Evolutionary conservation across 2,113 vertebrate species (phyloP).

Genomic region (Dicentrarchus labrax): DNA sequence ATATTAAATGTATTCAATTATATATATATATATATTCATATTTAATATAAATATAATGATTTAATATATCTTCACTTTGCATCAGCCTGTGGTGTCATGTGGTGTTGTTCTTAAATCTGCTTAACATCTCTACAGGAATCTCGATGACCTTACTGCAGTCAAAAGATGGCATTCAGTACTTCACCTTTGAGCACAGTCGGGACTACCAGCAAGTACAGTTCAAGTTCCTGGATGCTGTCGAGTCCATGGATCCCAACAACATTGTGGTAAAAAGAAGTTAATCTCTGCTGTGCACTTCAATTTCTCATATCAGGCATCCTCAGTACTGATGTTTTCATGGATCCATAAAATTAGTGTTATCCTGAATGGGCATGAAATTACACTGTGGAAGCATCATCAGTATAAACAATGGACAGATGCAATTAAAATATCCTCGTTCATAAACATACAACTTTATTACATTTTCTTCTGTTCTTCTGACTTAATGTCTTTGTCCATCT

Average conservation of each 20-base stretch:
- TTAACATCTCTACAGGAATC: conserved; percentile 85
- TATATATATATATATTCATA: too few species aligned
- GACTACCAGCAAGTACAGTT: conserved; percentile 98
- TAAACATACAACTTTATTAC: neutral
- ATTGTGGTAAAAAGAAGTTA: conserved; percentile 88
- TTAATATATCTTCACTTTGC: neutral
- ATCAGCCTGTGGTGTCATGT: neutral
- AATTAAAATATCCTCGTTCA: neutral
- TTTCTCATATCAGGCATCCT: neutral
- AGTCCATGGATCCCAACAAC: conserved; percentile 98
- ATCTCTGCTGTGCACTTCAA: neutral
- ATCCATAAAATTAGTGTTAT: neutral
- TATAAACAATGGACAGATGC: neutral
- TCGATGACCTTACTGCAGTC: conserved; percentile 92
- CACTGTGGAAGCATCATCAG: neutral
- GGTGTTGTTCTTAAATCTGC: neutral
- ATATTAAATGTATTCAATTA: too few species aligned
- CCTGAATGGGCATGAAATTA: neutral
- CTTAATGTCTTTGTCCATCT: neutral
- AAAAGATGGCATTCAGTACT: conserved; percentile 88
- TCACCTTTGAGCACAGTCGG: conserved; percentile 93
- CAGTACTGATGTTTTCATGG: neutral
- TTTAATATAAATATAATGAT: too few species aligned
- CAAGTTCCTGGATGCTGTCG: conserved; percentile 94
- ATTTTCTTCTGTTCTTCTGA: neutral